phyloP scores from a whole-genome alignment of 2,888 invertebrate species.

The Adelphocoris suturalis region DNA sequence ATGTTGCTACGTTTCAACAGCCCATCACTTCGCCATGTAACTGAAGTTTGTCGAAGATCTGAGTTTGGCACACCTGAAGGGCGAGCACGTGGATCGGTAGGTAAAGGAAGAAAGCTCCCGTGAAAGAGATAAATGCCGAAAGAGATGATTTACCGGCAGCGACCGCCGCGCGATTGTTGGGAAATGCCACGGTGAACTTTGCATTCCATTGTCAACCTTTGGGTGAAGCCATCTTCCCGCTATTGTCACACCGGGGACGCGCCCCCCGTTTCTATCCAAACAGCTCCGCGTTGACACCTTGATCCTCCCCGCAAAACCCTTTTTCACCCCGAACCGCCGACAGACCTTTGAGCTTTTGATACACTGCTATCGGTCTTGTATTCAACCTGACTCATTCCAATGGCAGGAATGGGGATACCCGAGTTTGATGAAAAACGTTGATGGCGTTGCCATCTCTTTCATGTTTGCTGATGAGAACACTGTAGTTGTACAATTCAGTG shows the following conservation, averaged over 20 bases:
- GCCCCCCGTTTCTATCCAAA: conserved; percentile 27
- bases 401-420: neutral
- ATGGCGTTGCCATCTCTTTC: neutral
- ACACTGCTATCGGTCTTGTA: conserved; percentile 22
- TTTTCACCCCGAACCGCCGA: conserved; percentile 13
- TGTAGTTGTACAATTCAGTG: neutral
- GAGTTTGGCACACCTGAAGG: neutral
- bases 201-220: conserved; percentile 54
- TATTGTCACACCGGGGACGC: conserved; percentile 42
- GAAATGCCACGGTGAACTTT: conserved; percentile 63
- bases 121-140: conserved; percentile 53
- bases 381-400: neutral
- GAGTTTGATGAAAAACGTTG: conserved; percentile 13
- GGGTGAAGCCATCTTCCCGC: conserved; percentile 43
- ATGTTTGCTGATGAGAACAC: neutral
- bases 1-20: no score
- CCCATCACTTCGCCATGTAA: no score
- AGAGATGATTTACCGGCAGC: conserved; percentile 53
- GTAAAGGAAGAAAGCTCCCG: conserved; percentile 3
- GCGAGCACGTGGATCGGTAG: conserved; percentile 33
- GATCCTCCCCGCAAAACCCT: conserved; percentile 27
- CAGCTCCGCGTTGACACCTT: conserved; percentile 45
- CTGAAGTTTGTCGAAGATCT: neutral
- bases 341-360: conserved; percentile 41
- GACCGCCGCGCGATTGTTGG: conserved; percentile 17